Base-by-base conservation (phyloP, 64 coral and sea anemone genomes). In the Dendrophyllia cribrosa region DNA sequence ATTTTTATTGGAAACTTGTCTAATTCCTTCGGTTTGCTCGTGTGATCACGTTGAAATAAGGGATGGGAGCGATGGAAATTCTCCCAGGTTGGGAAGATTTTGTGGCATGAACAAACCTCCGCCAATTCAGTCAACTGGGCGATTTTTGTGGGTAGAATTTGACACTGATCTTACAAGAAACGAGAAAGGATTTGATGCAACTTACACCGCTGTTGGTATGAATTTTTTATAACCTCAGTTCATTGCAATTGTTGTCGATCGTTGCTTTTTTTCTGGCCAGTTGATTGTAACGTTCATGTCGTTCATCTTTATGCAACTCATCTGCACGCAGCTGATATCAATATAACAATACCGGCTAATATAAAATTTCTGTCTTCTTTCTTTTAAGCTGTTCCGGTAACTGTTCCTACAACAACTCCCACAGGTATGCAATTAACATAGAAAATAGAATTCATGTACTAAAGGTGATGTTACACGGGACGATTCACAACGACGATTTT, bases 11-110 rank as follows among this genome's bases (percentile, higher is more conserved):
- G 77, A 91, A 44, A 74, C 69, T 23, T 91, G 89, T 58, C 25
- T 77, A 1, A 66, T 67, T 14, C 34, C 89, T 7, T 63, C 74
- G 8, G 46, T 65, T 16, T 91, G 89, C n/a, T 46, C 59, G 15
- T 91, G 89, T 81, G 91, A 93, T 62, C 76, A 87, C 65, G 71
- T 87, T 24, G 62, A 65, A 60, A 19, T 93, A 55, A 77, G 91
- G 44, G 82, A 93, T 70, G 91, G 91, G 3, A 75, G 46, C 21
- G 19, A 22, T 25, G 69, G 19, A 72, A 86, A 49, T 53, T 65
- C 81, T 4, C 11, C 23, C 14, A 4, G 16, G 15, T 66, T 93
- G 23, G 73, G 71, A 56, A 45, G 66, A 58, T 78, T 59, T 53
- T 93, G 91, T 66, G 83, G 82, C 1, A 6, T 19, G 10, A 47